These are phyloP conservation scores for Habrosyne pyritoides DNA, from an alignment of 2,888 invertebrate species.

Conservation along the genomic window DNA sequence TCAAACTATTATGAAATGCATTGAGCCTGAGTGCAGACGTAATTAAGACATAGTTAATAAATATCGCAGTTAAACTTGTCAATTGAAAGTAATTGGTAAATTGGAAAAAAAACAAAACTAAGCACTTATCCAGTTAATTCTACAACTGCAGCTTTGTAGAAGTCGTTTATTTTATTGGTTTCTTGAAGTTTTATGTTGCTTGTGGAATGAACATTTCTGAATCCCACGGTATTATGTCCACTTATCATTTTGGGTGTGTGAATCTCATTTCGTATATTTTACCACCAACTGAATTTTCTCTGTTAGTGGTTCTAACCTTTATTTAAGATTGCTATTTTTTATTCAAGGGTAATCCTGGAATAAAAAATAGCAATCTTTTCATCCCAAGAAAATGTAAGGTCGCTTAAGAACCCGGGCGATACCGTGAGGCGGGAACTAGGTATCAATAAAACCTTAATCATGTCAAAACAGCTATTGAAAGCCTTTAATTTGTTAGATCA, in stretches of 20 bases:
- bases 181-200: constrained; percentile 3
- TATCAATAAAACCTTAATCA: too few relatives aligned
- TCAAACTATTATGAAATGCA: constrained; percentile 22
- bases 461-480: too few relatives aligned
- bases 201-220: not conserved
- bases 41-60: constrained; percentile 32
- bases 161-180: constrained; percentile 2
- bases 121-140: constrained; percentile 34
- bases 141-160: constrained; percentile 19
- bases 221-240: not conserved
- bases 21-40: constrained; percentile 29
- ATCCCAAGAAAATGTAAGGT: too few relatives aligned
- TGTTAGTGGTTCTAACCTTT: too few relatives aligned
- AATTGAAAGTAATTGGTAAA: constrained; percentile 60
- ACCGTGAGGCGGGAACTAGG: too few relatives aligned
- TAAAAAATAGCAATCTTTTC: too few relatives aligned
- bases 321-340: too few relatives aligned
- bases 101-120: constrained; percentile 50
- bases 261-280: too few relatives aligned
- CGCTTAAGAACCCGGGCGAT: too few relatives aligned
- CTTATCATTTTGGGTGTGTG: not conserved
- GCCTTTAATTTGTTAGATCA: too few relatives aligned
- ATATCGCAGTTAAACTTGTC: constrained; percentile 46
- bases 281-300: too few relatives aligned
- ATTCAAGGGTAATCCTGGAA: too few relatives aligned